phyloP scores from a whole-genome alignment of 2,888 invertebrate genomes.

The Itoplectis maculator region DNA sequence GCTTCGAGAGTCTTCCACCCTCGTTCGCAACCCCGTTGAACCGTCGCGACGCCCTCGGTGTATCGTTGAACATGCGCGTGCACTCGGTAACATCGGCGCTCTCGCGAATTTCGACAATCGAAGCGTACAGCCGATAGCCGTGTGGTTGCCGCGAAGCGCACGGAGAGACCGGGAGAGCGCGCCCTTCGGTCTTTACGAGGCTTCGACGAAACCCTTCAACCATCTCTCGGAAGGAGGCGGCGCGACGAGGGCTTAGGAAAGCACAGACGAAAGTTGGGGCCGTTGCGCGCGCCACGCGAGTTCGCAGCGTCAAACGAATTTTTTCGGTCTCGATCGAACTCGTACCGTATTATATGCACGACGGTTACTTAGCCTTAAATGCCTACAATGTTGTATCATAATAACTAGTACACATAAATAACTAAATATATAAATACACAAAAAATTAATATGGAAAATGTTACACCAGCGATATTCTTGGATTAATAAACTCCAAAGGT shows the following conservation, averaged over 20 bases:
- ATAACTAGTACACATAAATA: no score
- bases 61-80: background rate
- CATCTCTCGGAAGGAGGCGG: slow-evolving; percentile 42
- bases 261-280: slow-evolving; percentile 32
- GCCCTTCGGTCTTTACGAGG: slow-evolving; percentile 67
- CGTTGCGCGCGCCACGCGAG: slow-evolving; percentile 11
- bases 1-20: slow-evolving; percentile 22
- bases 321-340: slow-evolving; percentile 5
- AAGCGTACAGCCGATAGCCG: slow-evolving; percentile 47
- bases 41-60: slow-evolving; percentile 25
- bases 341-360: background rate
- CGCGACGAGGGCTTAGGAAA: slow-evolving; percentile 20
- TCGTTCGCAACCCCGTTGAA: slow-evolving; percentile 12
- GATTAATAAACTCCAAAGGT: background rate
- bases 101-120: slow-evolving; percentile 48
- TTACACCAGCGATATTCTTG: background rate
- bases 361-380: background rate
- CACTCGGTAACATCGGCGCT: background rate
- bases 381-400: background rate
- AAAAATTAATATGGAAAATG: background rate
- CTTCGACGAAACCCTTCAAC: slow-evolving; percentile 71
- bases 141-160: slow-evolving; percentile 56
- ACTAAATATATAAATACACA: no score
- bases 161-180: slow-evolving; percentile 19
- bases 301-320: slow-evolving; percentile 18